A percentile compares a stretch with the other conserved stretches of the same genome.
Conservation (phyloP, 64 coral and sea anemone genomes). For the Stylophora pistillata region DNA sequence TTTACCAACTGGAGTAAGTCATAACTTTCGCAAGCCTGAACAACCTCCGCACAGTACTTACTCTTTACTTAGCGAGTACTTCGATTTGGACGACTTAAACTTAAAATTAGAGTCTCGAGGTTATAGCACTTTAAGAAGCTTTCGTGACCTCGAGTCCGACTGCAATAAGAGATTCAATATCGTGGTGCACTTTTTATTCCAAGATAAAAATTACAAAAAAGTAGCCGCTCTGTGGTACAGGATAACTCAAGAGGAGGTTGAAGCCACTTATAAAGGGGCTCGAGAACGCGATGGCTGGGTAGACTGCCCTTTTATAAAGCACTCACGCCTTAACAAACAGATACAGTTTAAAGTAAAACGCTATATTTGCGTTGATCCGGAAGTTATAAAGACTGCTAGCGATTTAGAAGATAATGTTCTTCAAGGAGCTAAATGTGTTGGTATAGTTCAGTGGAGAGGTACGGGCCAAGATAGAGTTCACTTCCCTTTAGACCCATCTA, state of each 20-base stretch:
- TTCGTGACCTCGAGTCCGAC: conserved; percentile 78
- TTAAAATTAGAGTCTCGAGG: conserved; percentile 63
- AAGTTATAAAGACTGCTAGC: conserved; percentile 70
- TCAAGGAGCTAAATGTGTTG: conserved; percentile 75
- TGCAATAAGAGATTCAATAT: conserved; percentile 84
- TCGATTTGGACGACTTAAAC: conserved; percentile 71
- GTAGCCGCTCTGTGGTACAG: conserved; percentile 82
- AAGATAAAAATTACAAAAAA: conserved; percentile 47
- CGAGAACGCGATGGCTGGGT: conserved; percentile 75
- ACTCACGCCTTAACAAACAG: conserved; percentile 84
- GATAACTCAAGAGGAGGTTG: conserved; percentile 58
- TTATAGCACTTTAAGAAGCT: conserved; percentile 71
- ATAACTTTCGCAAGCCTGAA: conserved; percentile 60
- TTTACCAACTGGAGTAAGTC: conserved; percentile 75
- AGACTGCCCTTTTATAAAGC: conserved; percentile 77
- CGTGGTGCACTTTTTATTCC: conserved; percentile 93
- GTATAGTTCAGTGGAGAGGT: conserved; percentile 94
- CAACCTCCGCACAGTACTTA: conserved; percentile 33
- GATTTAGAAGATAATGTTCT: conserved; percentile 85
- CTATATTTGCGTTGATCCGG: conserved; percentile 96
- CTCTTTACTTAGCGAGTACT: conserved; percentile 75
- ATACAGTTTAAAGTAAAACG: conserved; percentile 90
- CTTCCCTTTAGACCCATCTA: conserved; percentile 67
- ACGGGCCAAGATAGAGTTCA: conserved; percentile 64
- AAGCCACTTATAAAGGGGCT: conserved; percentile 64